Evolutionary conservation across 2,113 vertebrate species (phyloP).

Genomic region (Cinclus cinclus): DNA sequence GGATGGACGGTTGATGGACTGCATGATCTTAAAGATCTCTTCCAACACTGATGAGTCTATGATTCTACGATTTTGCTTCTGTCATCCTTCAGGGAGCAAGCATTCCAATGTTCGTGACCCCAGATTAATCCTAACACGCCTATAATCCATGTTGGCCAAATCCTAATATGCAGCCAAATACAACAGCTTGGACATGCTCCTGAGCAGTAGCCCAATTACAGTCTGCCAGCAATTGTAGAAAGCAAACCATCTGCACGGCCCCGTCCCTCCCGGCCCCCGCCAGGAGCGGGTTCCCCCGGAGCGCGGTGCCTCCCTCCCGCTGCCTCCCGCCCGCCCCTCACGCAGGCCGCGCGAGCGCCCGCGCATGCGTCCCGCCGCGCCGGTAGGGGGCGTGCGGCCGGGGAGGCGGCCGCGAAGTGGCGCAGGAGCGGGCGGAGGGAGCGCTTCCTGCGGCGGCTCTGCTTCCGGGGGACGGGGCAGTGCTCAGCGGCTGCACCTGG

Average conservation of each 20-base stretch:
- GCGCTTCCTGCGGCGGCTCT: background rate
- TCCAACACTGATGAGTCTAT: background rate
- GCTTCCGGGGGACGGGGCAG: background rate
- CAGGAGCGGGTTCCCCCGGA: fast-evolving
- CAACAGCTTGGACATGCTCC: fast-evolving
- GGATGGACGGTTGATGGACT: background rate
- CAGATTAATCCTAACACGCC: background rate
- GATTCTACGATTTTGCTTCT: background rate
- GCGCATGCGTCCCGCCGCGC: background rate
- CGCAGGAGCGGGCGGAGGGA: fast-evolving
- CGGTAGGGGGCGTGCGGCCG: fast-evolving
- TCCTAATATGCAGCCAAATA: background rate
- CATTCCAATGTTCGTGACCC: background rate
- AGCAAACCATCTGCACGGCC: fast-evolving
- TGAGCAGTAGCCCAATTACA: fast-evolving
- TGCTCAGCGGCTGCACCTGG: fast-evolving
- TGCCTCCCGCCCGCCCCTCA: fast-evolving
- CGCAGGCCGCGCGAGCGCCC: fast-evolving
- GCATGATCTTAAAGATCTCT: background rate
- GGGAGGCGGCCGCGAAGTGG: fast-evolving
- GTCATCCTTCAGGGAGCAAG: background rate
- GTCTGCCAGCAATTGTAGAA: fast-evolving
- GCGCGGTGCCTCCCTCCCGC: fast-evolving
- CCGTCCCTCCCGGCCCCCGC: fast-evolving
- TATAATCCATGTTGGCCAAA: background rate